These are phyloP conservation scores for Propsilocerus akamusi DNA, from an alignment of 1,140 invertebrate genomes.

Conservation along the genomic window DNA sequence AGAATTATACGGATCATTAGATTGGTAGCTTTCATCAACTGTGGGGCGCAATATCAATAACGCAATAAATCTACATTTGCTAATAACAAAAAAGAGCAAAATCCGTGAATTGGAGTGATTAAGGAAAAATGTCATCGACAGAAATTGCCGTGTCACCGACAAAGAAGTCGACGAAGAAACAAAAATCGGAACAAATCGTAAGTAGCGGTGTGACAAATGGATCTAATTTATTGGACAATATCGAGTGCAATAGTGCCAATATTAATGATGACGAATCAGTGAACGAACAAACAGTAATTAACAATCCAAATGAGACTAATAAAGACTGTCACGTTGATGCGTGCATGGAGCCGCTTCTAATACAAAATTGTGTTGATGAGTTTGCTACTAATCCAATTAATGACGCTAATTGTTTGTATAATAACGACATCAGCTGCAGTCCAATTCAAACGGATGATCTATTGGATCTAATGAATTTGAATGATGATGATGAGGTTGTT, in stretches of 20 bases:
- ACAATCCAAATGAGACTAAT: not conserved
- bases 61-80: no score
- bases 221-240: no score
- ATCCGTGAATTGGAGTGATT: no score
- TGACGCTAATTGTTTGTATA: not conserved
- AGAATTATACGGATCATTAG: no score
- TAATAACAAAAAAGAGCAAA: no score
- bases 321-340: not conserved
- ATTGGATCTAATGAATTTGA: no score
- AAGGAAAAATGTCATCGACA: not conserved
- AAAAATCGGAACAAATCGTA: not conserved
- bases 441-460: no score
- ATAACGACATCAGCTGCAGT: not conserved
- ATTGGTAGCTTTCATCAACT: no score
- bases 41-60: no score
- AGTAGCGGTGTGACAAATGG: not conserved
- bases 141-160: not conserved
- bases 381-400: not conserved
- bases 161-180: not conserved
- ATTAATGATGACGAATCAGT: not conserved
- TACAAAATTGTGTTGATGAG: constrained; percentile 1
- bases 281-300: not conserved
- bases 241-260: not conserved
- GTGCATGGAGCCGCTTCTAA: not conserved
- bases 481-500: not conserved